These are phyloP conservation scores for Callimico goeldii DNA, from an alignment of 2,797 vertebrate genomes.

Conservation along the genomic window DNA sequence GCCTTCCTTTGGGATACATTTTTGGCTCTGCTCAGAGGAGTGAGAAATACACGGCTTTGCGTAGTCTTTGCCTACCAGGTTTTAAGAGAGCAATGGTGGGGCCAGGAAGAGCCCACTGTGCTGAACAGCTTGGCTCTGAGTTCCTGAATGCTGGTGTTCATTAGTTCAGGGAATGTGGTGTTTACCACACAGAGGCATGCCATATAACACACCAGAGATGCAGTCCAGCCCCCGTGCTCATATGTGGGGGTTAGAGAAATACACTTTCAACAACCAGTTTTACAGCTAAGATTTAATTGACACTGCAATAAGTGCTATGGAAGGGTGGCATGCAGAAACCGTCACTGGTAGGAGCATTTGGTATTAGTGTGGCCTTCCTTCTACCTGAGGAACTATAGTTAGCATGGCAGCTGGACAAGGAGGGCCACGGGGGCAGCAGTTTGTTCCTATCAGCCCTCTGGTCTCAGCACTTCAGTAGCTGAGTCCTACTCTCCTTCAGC, in stretches of 20 bases:
- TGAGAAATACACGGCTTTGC: not conserved
- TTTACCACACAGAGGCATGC: accelerated
- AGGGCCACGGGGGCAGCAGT: accelerated
- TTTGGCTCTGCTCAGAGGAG: not conserved
- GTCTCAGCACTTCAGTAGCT: not conserved
- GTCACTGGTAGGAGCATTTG: not conserved
- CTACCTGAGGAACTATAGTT: not conserved
- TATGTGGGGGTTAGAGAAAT: not conserved
- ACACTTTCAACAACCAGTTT: not conserved
- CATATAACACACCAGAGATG: not conserved
- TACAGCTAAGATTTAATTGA: not conserved
- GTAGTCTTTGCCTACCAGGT: not conserved
- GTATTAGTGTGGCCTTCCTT: not conserved
- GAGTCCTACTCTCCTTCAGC: not conserved
- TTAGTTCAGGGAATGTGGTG: not conserved
- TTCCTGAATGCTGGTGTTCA: accelerated
- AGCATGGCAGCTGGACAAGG: not conserved
- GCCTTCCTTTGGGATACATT: not conserved
- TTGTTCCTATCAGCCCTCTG: not conserved
- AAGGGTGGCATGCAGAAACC: not conserved
- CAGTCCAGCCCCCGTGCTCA: not conserved
- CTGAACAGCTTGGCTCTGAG: not conserved
- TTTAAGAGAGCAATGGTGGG: not conserved
- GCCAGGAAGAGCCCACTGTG: not conserved
- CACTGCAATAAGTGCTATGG: not conserved